Evolutionary conservation across 2,797 vertebrate genomes (phyloP).

Genomic region (Sitta carolinensis): DNA sequence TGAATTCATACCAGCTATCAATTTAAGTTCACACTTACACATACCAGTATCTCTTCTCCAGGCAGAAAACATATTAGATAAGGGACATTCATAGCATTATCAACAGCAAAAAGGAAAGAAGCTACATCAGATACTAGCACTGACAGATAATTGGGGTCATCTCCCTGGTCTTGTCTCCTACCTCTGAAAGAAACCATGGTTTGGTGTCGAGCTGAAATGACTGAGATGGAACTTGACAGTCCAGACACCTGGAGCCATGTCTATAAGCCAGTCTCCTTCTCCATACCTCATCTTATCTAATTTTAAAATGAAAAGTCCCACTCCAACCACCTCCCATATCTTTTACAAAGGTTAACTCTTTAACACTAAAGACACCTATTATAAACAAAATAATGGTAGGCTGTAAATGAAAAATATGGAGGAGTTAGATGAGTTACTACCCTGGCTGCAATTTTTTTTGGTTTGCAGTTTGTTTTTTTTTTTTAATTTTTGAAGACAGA

Average conservation of each 20-base stretch:
- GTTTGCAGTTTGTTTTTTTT: neutral
- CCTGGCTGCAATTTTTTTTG: neutral
- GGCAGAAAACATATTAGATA: neutral
- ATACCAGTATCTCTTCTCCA: neutral
- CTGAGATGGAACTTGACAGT: neutral
- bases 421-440: neutral
- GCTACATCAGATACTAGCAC: neutral
- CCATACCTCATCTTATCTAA: neutral
- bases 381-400: neutral
- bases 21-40: neutral
- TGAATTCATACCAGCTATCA: neutral
- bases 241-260: neutral
- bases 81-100: neutral
- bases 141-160: conserved; percentile 9
- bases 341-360: neutral
- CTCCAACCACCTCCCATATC: neutral
- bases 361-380: neutral
- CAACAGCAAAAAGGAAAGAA: conserved; percentile 9
- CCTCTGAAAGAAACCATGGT: neutral
- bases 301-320: neutral
- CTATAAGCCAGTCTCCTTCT: neutral
- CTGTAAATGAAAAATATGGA: neutral
- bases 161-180: neutral
- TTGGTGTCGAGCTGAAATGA: neutral
- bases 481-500: neutral